Base-by-base conservation (phyloP, 1,140 invertebrate genomes). In the Fragariocoptes setiger region DNA sequence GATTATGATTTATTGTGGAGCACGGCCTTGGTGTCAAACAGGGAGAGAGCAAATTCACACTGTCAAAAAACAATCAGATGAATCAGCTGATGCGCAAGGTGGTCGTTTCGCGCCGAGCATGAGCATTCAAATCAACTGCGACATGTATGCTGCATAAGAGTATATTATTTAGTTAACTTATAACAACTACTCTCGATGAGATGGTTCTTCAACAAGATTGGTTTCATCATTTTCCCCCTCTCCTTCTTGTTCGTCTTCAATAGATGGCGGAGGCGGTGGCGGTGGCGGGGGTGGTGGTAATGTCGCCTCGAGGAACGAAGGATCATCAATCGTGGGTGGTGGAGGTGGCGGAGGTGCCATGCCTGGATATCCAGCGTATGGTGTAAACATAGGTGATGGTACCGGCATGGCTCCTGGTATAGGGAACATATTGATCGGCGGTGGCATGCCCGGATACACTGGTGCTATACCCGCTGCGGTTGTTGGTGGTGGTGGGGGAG, bases 281-380 rank as follows among this genome's bases (percentile, higher is more conserved):
- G 58, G 56, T 13, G 54, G 54, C n/a, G n/a, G n/a, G n/a, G n/a
- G n/a, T n/a, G n/a, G n/a, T n/a, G n/a, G n/a, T n/a, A n/a, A n/a
- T n/a, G n/a, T 57, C 57, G 8, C 60, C 59, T 2, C 61, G 62
- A 44, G 58, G 59, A 47, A 54, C 19, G 53, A 56, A 35, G 53
- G 56, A 2, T 49, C 51, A 41, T 54, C 53, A 37, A 44, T 43
- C 14, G 41, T 41, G 13, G 53, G 54, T 2, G 52, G 48, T 0
- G 50, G 51, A 37, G 51, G 52, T 19, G 50, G 51, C n/a, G 46
- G 43, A 14, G 44, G 50, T 16, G 18, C 39, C 15, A 17, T 21
- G 15, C 8, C 39, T 3, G 39, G 21, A 21, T 20, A 8, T 19
- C 12, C 12, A 3, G 16, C 4, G 21, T 20, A 17, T 35, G 45